Evolutionary conservation across 1,140 invertebrate genomes (phyloP), one percentile per base, ranked within the genome.

Genomic region (Neuroterus valhalla): DNA sequence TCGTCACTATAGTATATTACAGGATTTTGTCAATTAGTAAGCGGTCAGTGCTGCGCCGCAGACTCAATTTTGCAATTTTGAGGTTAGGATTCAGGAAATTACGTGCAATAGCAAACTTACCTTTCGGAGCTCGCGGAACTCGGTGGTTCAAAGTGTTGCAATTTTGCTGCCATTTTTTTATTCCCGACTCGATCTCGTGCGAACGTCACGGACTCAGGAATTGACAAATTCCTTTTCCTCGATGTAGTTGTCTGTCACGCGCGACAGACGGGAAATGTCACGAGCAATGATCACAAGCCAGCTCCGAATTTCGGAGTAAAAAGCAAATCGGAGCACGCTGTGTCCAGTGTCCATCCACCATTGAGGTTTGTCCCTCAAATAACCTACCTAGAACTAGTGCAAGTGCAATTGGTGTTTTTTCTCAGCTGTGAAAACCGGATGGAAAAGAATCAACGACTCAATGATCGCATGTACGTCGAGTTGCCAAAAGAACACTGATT

Each of bases 101-200:
- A 5, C 5, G n/a, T n/a, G n/a, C n/a, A n/a, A 62, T 3, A 2
- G 23, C 19, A 55, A 23, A 12, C 19, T 62, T 62, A 62, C 55
- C 55, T 62, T 26, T 62, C 55, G 15, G 55, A 62, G 14, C 55
- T 62, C 14, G 55, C 55, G 12, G 55, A 62, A 62, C 55, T 62
- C n/a, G 55, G 55, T 4, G 55, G 23, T 26, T 62, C 55, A 62
- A 62, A 62, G 26, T 62, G 23, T 15, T 62, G 55, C 26, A 62
- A 31, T 31, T 62, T 62, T 62, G 55, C 55, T n/a, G 55, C 55
- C 55, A 62, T 55, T 55, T 55, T 55, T 55, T 14, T 31, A 8
- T 62, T 38, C 8, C 2, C 4, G 14, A 15, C 23, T 55, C 23
- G 4, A 55, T 15, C 11, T 14, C 21, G 4, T 55, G 23, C 10